A percentile compares a stretch with the other conserved stretches of the same genome.
phyloP scores from a whole-genome alignment of 64 coral and sea anemone genomes.

The Actinia equina region DNA sequence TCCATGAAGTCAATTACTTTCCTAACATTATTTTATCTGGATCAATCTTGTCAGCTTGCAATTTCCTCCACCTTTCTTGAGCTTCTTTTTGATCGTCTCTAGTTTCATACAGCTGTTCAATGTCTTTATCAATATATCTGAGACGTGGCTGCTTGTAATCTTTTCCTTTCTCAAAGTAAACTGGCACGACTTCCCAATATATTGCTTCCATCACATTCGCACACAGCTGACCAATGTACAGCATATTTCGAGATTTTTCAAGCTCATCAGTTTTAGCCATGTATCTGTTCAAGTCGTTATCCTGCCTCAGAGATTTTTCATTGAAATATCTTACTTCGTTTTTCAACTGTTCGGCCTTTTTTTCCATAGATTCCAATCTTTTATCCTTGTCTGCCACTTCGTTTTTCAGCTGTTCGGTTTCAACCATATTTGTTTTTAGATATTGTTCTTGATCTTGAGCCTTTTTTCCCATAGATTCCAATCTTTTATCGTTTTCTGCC shows the following conservation, averaged over 20 bases:
- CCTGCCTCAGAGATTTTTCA: neutral
- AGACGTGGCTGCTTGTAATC: no score
- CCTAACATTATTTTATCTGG: no score
- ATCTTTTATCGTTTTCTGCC: no score
- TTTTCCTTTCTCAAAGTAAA: no score
- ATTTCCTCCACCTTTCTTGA: no score
- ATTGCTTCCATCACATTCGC: neutral
- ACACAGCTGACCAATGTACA: conserved; percentile 13
- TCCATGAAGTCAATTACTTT: neutral
- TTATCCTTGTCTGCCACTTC: neutral
- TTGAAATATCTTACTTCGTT: neutral
- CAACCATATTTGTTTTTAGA: no score
- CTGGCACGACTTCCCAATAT: neutral
- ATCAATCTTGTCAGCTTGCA: no score
- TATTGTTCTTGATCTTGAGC: no score
- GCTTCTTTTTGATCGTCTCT: neutral
- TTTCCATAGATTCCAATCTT: neutral
- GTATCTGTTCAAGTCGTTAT: neutral
- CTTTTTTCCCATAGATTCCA: no score
- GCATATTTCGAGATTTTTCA: neutral
- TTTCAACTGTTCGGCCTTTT: neutral
- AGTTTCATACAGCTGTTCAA: neutral
- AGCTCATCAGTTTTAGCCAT: neutral
- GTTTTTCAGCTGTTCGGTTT: neutral
- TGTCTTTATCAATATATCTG: neutral